A percentile compares a stretch with the other conserved stretches of the same genome.
phyloP scores from a whole-genome alignment of 2,113 vertebrate genomes.

The Anseranas semipalmata region DNA sequence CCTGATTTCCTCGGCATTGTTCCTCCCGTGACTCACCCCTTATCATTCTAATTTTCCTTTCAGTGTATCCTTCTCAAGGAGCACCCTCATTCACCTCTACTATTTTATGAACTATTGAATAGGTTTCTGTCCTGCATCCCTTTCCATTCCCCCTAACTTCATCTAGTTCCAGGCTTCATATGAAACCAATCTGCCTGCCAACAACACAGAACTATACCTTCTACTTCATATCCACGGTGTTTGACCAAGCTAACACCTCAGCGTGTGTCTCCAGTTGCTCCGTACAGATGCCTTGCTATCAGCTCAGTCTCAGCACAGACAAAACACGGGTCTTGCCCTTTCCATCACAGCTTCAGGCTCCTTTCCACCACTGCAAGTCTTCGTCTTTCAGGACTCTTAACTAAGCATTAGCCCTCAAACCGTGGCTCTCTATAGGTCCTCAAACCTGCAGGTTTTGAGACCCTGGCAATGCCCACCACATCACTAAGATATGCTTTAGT shows the following conservation, averaged over 20 bases:
- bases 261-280: accelerated
- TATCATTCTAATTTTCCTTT: neutral
- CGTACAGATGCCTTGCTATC: neutral
- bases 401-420: neutral
- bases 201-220: neutral
- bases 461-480: neutral
- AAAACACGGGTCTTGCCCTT: neutral
- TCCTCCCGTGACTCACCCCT: neutral
- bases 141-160: neutral
- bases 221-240: neutral
- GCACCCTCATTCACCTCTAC: neutral
- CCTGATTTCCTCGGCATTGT: neutral
- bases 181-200: neutral
- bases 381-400: neutral
- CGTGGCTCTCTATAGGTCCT: accelerated
- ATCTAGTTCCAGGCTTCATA: neutral
- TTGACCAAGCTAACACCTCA: neutral
- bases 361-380: neutral
- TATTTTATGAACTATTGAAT: neutral
- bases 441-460: neutral
- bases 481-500: neutral
- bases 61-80: neutral
- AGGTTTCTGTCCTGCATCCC: neutral
- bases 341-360: neutral
- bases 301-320: neutral